Percentiles rank a stretch among this genome's conserved stretches.
Evolutionary conservation across 2,113 vertebrate species (phyloP).

Genomic region (Gymnorhina tibicen): DNA sequence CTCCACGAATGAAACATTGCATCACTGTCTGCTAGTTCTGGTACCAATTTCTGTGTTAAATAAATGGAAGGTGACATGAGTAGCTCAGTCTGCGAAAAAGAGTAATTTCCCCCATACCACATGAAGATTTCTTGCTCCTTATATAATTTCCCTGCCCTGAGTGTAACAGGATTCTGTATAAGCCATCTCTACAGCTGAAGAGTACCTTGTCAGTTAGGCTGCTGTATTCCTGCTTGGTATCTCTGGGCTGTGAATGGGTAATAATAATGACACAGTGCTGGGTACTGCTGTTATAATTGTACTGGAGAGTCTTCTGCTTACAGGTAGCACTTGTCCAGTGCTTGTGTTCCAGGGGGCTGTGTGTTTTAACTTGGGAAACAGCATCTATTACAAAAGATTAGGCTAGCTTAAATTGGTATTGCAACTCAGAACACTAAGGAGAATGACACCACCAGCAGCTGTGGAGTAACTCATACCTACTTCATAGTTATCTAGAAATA

Average conservation of each 20-base stretch:
- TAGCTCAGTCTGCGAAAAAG: neutral
- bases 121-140: neutral
- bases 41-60: neutral
- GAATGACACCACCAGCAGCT: neutral
- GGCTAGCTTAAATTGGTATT: neutral
- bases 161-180: neutral
- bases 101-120: neutral
- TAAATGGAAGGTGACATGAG: neutral
- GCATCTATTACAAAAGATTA: neutral
- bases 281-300: neutral
- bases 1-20: neutral
- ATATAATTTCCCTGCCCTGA: neutral
- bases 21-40: neutral
- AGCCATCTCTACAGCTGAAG: neutral
- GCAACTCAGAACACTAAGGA: neutral
- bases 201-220: neutral
- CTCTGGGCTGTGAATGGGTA: neutral
- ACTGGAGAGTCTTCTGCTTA: neutral
- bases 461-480: neutral
- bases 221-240: neutral
- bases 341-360: neutral
- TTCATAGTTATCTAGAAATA: neutral
- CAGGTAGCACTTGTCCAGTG: neutral
- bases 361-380: neutral
- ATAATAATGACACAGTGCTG: neutral